These are phyloP conservation scores for Athalia rosae DNA, from an alignment of 2,888 invertebrate species.

Conservation along the genomic window DNA sequence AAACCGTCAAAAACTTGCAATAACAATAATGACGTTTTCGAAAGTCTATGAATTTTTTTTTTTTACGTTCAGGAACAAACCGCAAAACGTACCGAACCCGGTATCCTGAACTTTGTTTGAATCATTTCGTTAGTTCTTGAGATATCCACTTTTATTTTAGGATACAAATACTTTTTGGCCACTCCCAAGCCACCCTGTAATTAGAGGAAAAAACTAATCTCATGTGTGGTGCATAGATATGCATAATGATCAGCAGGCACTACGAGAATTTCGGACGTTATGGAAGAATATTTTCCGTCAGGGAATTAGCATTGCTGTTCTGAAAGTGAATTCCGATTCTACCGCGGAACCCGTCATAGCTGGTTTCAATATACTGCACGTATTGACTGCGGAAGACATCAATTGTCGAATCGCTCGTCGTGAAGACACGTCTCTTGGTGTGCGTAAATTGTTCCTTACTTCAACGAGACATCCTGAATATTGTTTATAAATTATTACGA, in stretches of 20 bases:
- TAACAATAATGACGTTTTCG: no score
- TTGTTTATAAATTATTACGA: no score
- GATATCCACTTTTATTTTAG: no score
- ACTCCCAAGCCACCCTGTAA: neutral
- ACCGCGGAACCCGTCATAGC: conserved; percentile 65
- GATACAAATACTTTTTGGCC: no score
- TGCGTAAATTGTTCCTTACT: neutral
- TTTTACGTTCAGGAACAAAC: no score
- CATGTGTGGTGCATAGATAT: conserved; percentile 54
- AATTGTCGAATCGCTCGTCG: conserved; percentile 25
- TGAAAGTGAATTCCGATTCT: conserved; percentile 61
- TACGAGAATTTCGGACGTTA: conserved; percentile 57
- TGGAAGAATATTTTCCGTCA: conserved; percentile 63
- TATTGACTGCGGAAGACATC: conserved; percentile 50
- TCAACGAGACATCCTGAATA: no score
- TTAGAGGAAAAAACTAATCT: conserved; percentile 27
- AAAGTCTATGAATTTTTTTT: no score
- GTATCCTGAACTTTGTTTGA: no score
- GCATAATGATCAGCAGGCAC: conserved; percentile 55
- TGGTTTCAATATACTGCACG: conserved; percentile 65
- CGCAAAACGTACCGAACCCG: no score
- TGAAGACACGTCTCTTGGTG: neutral
- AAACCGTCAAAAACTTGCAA: no score
- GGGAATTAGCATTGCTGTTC: conserved; percentile 67
- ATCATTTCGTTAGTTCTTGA: no score